Base-by-base conservation (phyloP, 2,797 vertebrate genomes). In the Knipowitschia caucasica region DNA sequence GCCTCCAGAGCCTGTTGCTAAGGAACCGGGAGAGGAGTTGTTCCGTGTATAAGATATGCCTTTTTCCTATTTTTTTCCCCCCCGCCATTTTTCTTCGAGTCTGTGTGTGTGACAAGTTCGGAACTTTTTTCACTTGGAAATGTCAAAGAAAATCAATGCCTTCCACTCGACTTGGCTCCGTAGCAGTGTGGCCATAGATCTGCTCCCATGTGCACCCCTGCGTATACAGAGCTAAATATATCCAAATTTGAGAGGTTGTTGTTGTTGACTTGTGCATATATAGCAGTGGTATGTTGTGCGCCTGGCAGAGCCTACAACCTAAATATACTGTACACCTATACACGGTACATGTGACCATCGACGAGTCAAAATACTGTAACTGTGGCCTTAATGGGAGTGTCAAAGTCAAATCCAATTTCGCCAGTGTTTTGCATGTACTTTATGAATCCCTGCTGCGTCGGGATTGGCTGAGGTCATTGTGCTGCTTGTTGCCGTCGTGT, bases 1-100 rank as follows among this genome's bases (percentile, higher is more conserved):
- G 70, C 85, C 84, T 78, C 34, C 39, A 21, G 51, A 71, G 65
- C 78, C 77, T 86, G 89, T 91, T 92, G 88, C 89, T 92, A 90
- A 85, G 89, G 86, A 86, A 88, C 86, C n/a, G 60, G 63, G 70
- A 35, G 64, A 62, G 61, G 81, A 75, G 62, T 53, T 47, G 34
- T 62, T 70, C 55, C 57, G 55, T 78, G 62, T 67, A 78, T 70
- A 82, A 90, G 74, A 81, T 85, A 66, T 82, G 67, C 77, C 81
- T 85, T 59, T 65, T 73, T 64, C 59, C 56, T 66, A 67, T 61
- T 53, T 54, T 26, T 15, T 57, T 10, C 47, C 14, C 52, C 64
- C 70, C 61, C 60, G 58, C 66, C 69, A 55, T 53, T 53, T 27
- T 44, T 53, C 17, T 52, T 23, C 53, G 53, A 55, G 62, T 59